Base-by-base conservation (phyloP, 2,888 invertebrate genomes). In the Disparrhopalites patrizii region DNA sequence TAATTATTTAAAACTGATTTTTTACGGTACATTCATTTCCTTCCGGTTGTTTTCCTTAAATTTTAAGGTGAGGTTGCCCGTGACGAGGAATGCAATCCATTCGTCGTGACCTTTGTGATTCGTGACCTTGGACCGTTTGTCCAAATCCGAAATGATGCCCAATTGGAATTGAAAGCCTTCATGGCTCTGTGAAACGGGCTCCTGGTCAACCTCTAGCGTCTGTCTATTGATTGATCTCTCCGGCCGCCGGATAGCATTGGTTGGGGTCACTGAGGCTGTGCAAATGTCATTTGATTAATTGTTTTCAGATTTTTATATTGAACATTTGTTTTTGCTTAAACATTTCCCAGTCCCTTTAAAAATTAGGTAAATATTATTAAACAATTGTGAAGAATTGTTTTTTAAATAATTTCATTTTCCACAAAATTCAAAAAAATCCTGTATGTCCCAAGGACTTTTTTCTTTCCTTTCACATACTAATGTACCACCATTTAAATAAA, bases 131-230 rank as follows among this genome's bases (percentile, higher is more conserved):
- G 60, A 60, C 15, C n/a, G 25, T 30, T 87, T 89, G 79, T 99
- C 98, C 77, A 98, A 83, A 82, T 99, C 99, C 30, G 95, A 88
- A 62, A 98, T 89, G 75, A 97, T 86, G n/a, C 88, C 94, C 78
- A 99, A 92, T 73, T 87, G 47, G n/a, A 7, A 47, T 47, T 47
- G 20, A 13, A 47, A 47, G 13, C 47, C 47, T 20, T 47, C 4
- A 23, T 47, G 23, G 8, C 23, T 47, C 2, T 8, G 2, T n/a
- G n/a, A n/a, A 8, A 47, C 47, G 23, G 47, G 47, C 3, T 3
- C 15, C 23, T 25, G 20, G 23, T 47, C 47, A 47, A 47, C 13
- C 8, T 8, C 47, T 23, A 8, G 7, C 2, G 47, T 47, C 47
- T 47, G 23, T 13, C 47, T 3, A 23, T 47, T 47, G 23, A 47